Conservation (phyloP, 2,888 invertebrate species). For the Dolichopus griseipennis region DNA sequence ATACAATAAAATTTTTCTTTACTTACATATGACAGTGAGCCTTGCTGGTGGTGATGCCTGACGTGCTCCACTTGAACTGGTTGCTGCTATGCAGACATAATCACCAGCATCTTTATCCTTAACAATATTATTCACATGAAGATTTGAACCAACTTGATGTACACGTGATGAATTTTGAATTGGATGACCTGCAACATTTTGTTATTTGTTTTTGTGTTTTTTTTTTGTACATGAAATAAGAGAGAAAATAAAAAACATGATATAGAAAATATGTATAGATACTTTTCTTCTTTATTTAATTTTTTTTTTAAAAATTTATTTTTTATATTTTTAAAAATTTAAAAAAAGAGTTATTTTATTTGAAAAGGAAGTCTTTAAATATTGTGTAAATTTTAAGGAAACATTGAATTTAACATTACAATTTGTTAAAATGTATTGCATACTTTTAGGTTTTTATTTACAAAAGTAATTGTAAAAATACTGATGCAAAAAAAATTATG, state of each 20-base stretch:
- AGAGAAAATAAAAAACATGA: conserved; percentile 20
- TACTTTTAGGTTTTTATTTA: too few relatives aligned
- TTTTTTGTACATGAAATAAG: conserved; percentile 9
- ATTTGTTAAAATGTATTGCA: too few relatives aligned
- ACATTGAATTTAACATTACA: too few relatives aligned
- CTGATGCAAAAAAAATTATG: too few relatives aligned
- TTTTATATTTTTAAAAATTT: too few relatives aligned
- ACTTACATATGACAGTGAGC: conserved; percentile 42
- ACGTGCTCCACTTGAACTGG: conserved; percentile 39
- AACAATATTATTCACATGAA: conserved; percentile 37
- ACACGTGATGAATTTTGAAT: conserved; percentile 37
- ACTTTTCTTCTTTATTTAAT: background rate
- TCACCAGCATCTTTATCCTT: conserved; percentile 38
- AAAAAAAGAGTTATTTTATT: too few relatives aligned
- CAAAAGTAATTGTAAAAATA: too few relatives aligned
- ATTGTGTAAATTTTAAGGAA: too few relatives aligned
- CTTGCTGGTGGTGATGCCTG: conserved; percentile 42
- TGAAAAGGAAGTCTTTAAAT: too few relatives aligned
- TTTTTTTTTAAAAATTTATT: background rate
- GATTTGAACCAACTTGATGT: conserved; percentile 37
- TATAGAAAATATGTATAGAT: conserved; percentile 7
- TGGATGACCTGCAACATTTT: conserved; percentile 34
- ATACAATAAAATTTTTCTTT: background rate
- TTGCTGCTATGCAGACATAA: conserved; percentile 42
- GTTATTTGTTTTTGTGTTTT: too few relatives aligned